A percentile compares a stretch with the other conserved stretches of the same genome.
phyloP scores from a whole-genome alignment of 2,797 vertebrate genomes.

The Alexandromys oeconomus region DNA sequence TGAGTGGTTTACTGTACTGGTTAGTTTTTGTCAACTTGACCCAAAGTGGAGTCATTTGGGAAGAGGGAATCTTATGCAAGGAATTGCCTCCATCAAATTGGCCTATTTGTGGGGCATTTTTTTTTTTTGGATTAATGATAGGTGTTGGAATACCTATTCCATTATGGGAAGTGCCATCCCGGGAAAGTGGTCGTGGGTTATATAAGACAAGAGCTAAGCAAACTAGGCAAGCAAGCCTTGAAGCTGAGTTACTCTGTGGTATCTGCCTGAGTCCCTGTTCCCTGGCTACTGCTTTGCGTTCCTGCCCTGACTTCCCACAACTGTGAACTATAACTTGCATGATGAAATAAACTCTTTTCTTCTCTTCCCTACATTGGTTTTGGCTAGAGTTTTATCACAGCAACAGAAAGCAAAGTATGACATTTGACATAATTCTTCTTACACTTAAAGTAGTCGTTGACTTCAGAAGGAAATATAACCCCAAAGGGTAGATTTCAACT shows the following conservation, averaged over 20 bases:
- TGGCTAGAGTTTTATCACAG: neutral
- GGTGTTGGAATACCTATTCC: neutral
- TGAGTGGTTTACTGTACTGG: conserved; percentile 14
- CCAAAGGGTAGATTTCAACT: conserved; percentile 62
- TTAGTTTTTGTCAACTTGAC: neutral
- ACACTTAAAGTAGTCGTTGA: conserved; percentile 32
- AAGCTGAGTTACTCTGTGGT: neutral
- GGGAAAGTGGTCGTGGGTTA: neutral
- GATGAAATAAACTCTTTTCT: neutral
- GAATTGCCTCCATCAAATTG: neutral
- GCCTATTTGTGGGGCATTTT: neutral
- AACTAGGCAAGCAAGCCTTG: neutral
- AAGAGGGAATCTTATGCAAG: neutral
- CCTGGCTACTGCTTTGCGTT: neutral
- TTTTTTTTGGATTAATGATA: neutral
- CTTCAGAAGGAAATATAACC: conserved; percentile 19
- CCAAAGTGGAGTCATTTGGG: neutral
- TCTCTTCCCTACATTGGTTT: neutral
- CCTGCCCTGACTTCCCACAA: neutral
- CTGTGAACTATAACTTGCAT: neutral
- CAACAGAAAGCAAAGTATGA: neutral
- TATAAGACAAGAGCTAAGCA: too few species aligned
- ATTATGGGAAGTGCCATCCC: neutral
- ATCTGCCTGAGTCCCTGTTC: neutral
- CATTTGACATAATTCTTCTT: conserved; percentile 20